A percentile compares a stretch with the other conserved stretches of the same genome.
Evolutionary conservation across 2,797 vertebrate species (phyloP).

Genomic region (Macropodus opercularis): DNA sequence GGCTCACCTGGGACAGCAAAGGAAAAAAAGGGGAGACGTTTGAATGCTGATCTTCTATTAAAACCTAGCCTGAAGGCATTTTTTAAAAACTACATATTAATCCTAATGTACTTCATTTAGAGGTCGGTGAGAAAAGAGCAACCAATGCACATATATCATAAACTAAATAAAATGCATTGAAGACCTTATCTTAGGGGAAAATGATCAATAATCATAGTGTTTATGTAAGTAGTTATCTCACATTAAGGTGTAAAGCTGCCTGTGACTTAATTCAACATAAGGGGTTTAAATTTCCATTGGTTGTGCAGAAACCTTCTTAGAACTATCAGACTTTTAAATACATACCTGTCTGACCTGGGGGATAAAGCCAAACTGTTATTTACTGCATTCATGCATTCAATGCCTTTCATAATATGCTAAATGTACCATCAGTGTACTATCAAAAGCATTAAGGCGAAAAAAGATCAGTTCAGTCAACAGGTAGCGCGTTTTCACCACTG

Average conservation of each 20-base stretch:
- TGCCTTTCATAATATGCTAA: neutral
- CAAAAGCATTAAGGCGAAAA: neutral
- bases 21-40: neutral
- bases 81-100: no score
- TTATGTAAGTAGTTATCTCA: constrained; percentile 18
- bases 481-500: neutral
- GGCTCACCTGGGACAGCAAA: constrained; percentile 80
- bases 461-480: no score
- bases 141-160: neutral
- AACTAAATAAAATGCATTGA: neutral
- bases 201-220: no score
- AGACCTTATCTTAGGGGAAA: neutral
- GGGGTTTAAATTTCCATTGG: neutral
- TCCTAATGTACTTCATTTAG: neutral
- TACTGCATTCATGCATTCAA: no score
- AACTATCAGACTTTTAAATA: neutral
- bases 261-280: constrained; percentile 7
- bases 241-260: neutral
- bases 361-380: neutral
- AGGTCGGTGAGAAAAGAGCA: neutral
- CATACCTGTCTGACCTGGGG: neutral
- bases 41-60: no score
- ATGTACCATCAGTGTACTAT: neutral
- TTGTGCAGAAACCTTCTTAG: neutral
- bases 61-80: no score